Base-by-base conservation (phyloP, 2,797 vertebrate species). In the Alca torda region DNA sequence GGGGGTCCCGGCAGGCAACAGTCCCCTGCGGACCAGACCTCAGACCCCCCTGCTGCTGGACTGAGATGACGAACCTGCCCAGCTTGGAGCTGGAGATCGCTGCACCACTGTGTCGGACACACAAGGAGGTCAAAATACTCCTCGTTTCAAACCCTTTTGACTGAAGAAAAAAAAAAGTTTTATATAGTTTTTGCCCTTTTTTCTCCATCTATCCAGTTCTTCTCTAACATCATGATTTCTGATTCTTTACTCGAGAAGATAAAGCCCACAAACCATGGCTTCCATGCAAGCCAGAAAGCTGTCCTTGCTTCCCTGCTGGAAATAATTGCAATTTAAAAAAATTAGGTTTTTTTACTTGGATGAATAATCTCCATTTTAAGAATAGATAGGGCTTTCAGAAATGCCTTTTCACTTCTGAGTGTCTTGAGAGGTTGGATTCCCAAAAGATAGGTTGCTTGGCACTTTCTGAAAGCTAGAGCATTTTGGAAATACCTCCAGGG, bases 21-120 rank as follows among this genome's bases (percentile, higher is more conserved):
- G 11, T 13, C 25, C 45, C 20, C 51, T 69, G 39, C 1, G 4
- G 37, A 79, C 4, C 0, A 0, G 4, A 53, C 50, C 2, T 2
- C 41, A 59, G 41, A 61, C 1, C 6, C 13, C 0, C 0, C 5
- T 28, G 37, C 56, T 53, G 53, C 57, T 43, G 41, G 45, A 13
- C 30, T 41, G 39, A 88, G 48, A 60, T 74, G 59, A 69, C 20
- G 26, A 67, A 28, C 48, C 69, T 53, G 7, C 70, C 30, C n/a
- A 69, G 39, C 60, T 56, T 33, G 24, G 69, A 76, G 61, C 26
- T 56, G 30, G 37, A 64, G 61, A 9, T 11, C 1, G 7, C 33
- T 60, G 35, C 33, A 41, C 13, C 9, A 0, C 59, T 5, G 0
- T 13, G 31, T 33, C 2, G 0, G 45, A 60, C 11, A 16, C 3